phyloP scores from a whole-genome alignment of 2,888 invertebrate species.

The Lottia scabra region DNA sequence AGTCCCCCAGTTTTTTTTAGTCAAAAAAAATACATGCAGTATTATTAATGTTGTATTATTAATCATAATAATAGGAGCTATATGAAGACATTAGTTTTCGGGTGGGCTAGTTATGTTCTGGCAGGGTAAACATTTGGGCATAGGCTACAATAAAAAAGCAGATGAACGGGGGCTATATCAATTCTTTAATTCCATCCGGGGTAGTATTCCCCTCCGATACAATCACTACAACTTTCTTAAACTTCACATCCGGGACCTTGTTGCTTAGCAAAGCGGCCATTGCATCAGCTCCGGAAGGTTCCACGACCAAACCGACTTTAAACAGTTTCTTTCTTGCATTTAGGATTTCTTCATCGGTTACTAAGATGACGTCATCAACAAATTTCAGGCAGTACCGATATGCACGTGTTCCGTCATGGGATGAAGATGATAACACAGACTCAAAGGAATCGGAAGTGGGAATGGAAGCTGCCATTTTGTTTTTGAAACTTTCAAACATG shows the following conservation, averaged over 20 bases:
- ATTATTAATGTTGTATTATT: too few species aligned
- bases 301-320: slow-evolving; percentile 58
- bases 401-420: slow-evolving; percentile 55
- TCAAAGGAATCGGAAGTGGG: slow-evolving; percentile 54
- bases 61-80: too few species aligned
- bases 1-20: too few species aligned
- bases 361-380: slow-evolving; percentile 62
- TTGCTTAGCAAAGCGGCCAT: slow-evolving; percentile 56
- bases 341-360: slow-evolving; percentile 61
- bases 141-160: too few species aligned
- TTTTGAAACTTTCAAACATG: slow-evolving; percentile 60
- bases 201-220: slow-evolving; percentile 64
- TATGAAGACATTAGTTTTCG: too few species aligned
- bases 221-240: slow-evolving; percentile 61
- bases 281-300: slow-evolving; percentile 65
- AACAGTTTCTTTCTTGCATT: slow-evolving; percentile 51
- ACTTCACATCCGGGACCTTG: slow-evolving; percentile 54
- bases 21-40: too few species aligned
- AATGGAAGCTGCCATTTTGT: slow-evolving; percentile 49
- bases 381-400: slow-evolving; percentile 53
- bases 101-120: too few species aligned
- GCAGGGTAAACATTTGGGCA: too few species aligned
- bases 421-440: slow-evolving; percentile 58
- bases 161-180: background rate
- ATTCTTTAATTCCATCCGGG: slow-evolving; percentile 41